These are phyloP conservation scores for Cebus imitator DNA, from an alignment of 2,113 vertebrate species.

Conservation along the genomic window DNA sequence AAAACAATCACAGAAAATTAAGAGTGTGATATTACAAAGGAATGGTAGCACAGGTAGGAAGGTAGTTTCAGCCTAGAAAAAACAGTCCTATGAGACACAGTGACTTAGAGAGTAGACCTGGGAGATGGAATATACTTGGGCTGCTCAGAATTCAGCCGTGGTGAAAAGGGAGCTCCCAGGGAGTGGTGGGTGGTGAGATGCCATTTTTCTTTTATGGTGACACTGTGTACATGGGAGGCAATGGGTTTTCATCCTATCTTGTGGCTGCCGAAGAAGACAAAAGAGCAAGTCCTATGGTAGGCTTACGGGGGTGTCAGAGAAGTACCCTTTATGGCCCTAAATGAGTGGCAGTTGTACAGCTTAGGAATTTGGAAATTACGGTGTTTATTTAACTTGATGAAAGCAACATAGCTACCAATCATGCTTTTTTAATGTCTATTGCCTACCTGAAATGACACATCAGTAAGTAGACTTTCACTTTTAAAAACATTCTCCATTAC, in stretches of 20 bases:
- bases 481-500: not conserved
- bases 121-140: not conserved
- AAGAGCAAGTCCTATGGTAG: not conserved
- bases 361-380: not conserved
- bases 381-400: not conserved
- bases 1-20: not conserved
- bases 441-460: not conserved
- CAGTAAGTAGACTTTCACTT: not conserved
- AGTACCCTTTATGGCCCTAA: accelerated
- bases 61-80: not conserved
- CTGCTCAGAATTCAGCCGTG: not conserved
- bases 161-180: not conserved
- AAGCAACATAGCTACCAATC: not conserved
- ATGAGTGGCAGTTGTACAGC: not conserved
- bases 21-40: not conserved
- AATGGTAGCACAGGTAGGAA: not conserved
- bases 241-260: not conserved
- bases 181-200: no score
- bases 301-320: not conserved
- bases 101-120: no score
- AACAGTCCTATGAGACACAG: not conserved
- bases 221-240: no score
- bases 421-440: not conserved
- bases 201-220: not conserved
- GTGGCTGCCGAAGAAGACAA: not conserved